Percentiles rank a stretch among this genome's conserved stretches.
Conservation (phyloP, 2,888 invertebrate genomes). For the Nowickia ferox region DNA sequence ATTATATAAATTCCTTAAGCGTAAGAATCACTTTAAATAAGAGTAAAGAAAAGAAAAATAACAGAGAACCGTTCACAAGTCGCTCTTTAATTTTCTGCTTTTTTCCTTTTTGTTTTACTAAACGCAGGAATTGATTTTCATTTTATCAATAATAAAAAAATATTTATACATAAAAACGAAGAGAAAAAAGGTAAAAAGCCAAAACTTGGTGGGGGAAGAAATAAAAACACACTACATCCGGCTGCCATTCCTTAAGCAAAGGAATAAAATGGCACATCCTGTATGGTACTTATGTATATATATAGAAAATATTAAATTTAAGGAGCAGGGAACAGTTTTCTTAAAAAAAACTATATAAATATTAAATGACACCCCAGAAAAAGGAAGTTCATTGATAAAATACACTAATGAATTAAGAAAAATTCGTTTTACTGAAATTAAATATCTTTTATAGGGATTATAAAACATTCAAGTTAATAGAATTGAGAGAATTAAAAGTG, state of each 20-base stretch:
- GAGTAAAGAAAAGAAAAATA: background rate
- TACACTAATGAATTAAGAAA: background rate
- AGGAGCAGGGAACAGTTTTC: conserved; percentile 31
- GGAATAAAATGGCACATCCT: conserved; percentile 58
- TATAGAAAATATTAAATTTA: conserved; percentile 23
- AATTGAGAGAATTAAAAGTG: background rate
- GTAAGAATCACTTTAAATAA: conserved; percentile 30
- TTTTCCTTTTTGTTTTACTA: background rate
- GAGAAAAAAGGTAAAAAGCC: conserved; percentile 5
- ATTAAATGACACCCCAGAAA: background rate
- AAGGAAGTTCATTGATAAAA: conserved; percentile 33
- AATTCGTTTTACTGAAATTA: conserved; percentile 47
- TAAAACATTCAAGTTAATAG: background rate
- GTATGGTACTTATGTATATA: conserved; percentile 39
- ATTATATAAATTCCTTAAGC: conserved; percentile 52
- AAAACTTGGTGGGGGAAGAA: conserved; percentile 13
- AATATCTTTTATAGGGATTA: conserved; percentile 39
- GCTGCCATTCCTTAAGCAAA: conserved; percentile 34
- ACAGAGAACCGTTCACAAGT: conserved; percentile 13
- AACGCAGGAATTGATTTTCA: conserved; percentile 40
- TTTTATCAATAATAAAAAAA: conserved; percentile 31
- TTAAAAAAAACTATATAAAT: conserved; percentile 2
- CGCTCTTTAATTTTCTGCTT: background rate
- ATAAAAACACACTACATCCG: conserved; percentile 63
- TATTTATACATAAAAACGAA: background rate